Evolutionary conservation across 2,113 vertebrate species (phyloP).

Genomic region (Cygnus atratus): DNA sequence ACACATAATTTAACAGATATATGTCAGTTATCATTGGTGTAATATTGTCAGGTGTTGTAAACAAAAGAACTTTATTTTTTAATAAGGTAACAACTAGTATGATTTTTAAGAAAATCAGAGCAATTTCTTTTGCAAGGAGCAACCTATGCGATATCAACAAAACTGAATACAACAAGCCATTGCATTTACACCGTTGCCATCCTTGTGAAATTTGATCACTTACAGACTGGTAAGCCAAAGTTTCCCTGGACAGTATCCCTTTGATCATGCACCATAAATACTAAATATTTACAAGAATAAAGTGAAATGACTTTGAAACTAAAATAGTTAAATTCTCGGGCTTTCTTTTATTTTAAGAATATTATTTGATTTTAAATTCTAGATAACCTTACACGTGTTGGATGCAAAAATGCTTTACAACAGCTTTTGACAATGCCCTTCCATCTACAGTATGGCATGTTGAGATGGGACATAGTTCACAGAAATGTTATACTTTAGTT

Average conservation of each 20-base stretch:
- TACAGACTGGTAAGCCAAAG: not conserved
- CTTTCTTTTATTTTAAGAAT: not conserved
- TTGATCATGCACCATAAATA: not conserved
- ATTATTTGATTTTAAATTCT: not conserved
- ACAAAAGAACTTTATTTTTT: not conserved
- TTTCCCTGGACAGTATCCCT: not conserved
- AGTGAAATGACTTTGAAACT: not conserved
- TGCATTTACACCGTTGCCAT: rapidly evolving
- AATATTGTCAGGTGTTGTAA: not conserved
- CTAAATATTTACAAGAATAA: not conserved
- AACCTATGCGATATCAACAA: not conserved
- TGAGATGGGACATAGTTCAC: not conserved
- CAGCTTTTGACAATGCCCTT: not conserved
- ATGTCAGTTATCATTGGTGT: not conserved
- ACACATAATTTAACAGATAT: not conserved
- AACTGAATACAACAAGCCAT: not conserved
- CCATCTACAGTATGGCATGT: rapidly evolving
- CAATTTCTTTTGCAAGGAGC: not conserved
- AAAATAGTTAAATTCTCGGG: not conserved
- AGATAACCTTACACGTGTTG: not conserved
- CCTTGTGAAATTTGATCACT: not conserved
- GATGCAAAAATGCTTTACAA: not conserved
- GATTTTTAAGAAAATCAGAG: not conserved
- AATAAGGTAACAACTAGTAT: not conserved
- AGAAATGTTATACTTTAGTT: not conserved